Percentiles rank a stretch among this genome's conserved stretches.
Evolutionary conservation across 2,797 vertebrate species (phyloP).

Genomic region (Halcyon badia): DNA sequence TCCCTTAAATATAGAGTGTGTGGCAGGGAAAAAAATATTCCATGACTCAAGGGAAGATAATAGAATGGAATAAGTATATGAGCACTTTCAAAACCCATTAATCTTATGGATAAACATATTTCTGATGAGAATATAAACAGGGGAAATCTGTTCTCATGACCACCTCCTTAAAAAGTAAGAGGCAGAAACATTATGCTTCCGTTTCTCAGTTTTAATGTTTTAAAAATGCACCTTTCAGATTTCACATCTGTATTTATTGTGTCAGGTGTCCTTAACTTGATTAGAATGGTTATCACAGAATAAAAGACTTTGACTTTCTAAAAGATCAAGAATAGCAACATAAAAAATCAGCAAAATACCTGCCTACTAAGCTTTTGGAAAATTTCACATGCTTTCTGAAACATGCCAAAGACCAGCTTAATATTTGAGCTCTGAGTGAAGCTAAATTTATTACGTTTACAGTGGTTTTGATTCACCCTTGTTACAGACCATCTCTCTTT

Average conservation of each 20-base stretch:
- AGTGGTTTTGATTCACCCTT: slow-evolving; percentile 12
- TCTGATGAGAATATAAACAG: background rate
- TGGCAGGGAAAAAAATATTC: background rate
- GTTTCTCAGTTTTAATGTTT: background rate
- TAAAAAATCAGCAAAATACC: slow-evolving; percentile 9
- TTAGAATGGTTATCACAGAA: background rate
- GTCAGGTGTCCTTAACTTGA: background rate
- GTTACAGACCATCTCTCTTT: background rate
- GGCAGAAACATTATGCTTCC: background rate
- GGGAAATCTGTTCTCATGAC: background rate
- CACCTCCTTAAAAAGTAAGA: background rate
- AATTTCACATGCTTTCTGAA: background rate
- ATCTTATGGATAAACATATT: background rate
- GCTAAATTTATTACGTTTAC: background rate
- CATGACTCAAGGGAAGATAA: background rate
- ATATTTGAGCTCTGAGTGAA: background rate
- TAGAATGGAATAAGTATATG: background rate
- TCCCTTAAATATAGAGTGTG: background rate
- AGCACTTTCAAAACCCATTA: background rate
- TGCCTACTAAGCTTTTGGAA: background rate
- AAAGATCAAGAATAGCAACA: background rate
- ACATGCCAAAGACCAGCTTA: background rate
- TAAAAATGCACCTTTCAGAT: background rate
- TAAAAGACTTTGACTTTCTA: background rate
- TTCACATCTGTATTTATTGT: background rate